Base-by-base conservation (phyloP, 2,888 invertebrate genomes). In the Schizaphis graminum region DNA sequence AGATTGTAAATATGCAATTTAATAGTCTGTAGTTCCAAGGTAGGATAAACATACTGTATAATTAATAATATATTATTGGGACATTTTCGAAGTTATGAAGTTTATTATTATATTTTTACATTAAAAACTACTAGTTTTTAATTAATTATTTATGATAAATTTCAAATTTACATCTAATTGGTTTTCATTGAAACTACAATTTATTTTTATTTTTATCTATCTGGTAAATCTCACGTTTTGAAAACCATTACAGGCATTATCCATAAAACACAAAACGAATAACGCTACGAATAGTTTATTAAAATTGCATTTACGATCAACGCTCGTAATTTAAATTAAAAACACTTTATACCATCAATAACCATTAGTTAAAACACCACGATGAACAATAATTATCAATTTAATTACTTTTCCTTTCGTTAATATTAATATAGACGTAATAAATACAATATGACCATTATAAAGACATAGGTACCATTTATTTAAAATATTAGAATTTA, bases 191-290 rank as follows among this genome's bases (percentile, higher is more conserved):
- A 89, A 56, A 56, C 56, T 28, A 41, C 28, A 89, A 41, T 57
- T 57, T 56, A 57, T 57, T 89, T 56, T 88, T 4, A 35, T 88
- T 53, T 89, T 53, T 89, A 89, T 89, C 41, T 35, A 89, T 16
- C 89, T 35, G 41, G 88, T 56, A 89, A 35, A 89, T 89, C 41
- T 89, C 41, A 57, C 41, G 41, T 41, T 89, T 56, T 53, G n/a
- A 26, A 41, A 89, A 89, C 26, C 56, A 67, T 16, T 35, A 53
- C 53, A 67, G 16, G 16, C 7, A 35, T 77, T 35, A 77, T 77
- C 35, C 77, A 77, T 21, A 77, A 8, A 21, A 77, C 77, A 77
- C 67, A 35, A 77, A 77, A 77, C 67, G 16, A 35, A 67, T 67
- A 16, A 67, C n/a, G 67, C 16, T 67, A 16, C n/a, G n/a, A 67